Evolutionary conservation across 2,888 invertebrate genomes (phyloP).

Genomic region (Andrena camellia): DNA sequence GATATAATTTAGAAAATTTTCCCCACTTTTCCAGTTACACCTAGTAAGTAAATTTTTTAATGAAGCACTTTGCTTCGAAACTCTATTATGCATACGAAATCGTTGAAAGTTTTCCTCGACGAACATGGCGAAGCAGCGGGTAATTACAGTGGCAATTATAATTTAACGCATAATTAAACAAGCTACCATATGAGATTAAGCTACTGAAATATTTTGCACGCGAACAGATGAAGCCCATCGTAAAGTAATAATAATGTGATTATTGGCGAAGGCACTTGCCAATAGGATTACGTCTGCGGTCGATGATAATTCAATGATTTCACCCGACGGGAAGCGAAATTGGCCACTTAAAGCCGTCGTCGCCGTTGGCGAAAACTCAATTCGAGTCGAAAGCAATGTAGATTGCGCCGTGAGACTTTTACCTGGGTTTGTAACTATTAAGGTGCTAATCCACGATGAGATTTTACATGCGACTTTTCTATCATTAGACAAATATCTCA

Average conservation of each 20-base stretch:
- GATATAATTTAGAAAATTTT: background rate
- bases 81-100: background rate
- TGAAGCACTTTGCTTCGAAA: no score
- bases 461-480: no score
- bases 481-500: no score
- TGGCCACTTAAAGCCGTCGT: background rate
- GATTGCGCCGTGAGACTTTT: background rate
- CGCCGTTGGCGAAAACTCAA: background rate
- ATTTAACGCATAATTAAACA: constrained; percentile 25
- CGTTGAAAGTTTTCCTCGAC: background rate
- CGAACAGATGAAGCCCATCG: background rate
- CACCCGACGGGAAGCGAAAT: background rate
- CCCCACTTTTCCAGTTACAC: background rate
- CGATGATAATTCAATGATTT: constrained; percentile 15
- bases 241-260: constrained; percentile 31
- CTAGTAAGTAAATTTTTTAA: background rate
- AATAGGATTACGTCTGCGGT: constrained; percentile 13
- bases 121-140: background rate
- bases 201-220: constrained; percentile 32
- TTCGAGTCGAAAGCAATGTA: background rate
- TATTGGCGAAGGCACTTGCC: constrained; percentile 6
- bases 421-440: background rate
- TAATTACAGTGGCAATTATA: constrained; percentile 14
- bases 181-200: constrained; percentile 21
- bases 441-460: background rate